Base-by-base conservation (phyloP, 2,113 vertebrate species). In the Pithys albifrons region DNA sequence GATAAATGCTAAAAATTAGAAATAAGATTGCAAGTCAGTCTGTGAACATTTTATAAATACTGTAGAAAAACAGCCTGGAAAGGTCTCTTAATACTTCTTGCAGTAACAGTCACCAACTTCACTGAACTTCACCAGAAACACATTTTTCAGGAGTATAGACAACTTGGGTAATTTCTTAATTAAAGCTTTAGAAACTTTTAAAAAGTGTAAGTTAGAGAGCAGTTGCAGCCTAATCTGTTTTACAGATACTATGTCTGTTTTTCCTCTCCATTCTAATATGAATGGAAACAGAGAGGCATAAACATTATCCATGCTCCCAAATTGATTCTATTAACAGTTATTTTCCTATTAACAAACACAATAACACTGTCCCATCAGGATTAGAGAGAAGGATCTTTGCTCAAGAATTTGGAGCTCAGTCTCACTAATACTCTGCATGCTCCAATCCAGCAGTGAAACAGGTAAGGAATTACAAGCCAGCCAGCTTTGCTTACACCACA, bases 141-240 rank as follows among this genome's bases (percentile, higher is more conserved):
- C 79, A 86, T 84, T 96, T 97, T 72, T 91, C 64, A 91, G 51
- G 76, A 87, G 22, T 78, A 96, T 73, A 78, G 93, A 80, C 80
- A 69, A 89, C 76, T 73, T 82, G 52, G 84, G 37, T 94, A 95
- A 91, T 84, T 97, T 84, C 71, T 95, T 96, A 96, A 96, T 97
- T 96, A 97, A 96, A 97, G 51, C 55, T 95, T 96, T 83, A 74
- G 91, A 94, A 79, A 78, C 75, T 83, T 97, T 97, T 95, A 67
- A 91, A 94, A 91, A 64, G 24, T 41, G 8, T 54, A 83, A 70
- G 57, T 93, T 91, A 96, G 73, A 29, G 73, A 93, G 71, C 59
- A 86, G 87, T 89, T 95, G 95, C 81, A 93, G 33, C 46, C 62
- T 95, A 79, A 96, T 96, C 46, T 94, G 55, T 72, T 96, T 91